A percentile compares a stretch with the other conserved stretches of the same genome.
phyloP scores from a whole-genome alignment of 2,113 vertebrate species.

The Muscicapa adusta region DNA sequence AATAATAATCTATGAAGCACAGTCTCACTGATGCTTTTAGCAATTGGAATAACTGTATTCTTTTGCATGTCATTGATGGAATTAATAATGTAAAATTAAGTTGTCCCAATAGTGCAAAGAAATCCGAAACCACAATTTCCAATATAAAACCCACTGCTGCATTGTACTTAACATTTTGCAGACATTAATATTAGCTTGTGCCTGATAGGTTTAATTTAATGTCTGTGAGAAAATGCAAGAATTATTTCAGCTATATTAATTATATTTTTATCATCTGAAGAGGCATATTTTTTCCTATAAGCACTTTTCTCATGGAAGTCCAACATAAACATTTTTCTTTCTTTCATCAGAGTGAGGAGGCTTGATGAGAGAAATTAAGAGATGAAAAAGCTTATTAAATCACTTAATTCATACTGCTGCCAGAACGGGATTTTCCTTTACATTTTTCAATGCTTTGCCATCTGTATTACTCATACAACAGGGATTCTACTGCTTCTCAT shows the following conservation, averaged over 20 bases:
- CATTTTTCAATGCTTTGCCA: conserved; percentile 2
- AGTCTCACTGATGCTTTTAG: not conserved
- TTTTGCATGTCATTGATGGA: not conserved
- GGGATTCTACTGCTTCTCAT: not conserved
- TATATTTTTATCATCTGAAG: conserved; percentile 4
- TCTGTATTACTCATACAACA: not conserved
- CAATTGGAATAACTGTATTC: not conserved
- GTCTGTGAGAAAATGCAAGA: conserved; percentile 28
- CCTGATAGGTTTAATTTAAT: not conserved
- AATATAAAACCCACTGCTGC: not conserved
- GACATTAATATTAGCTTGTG: conserved; percentile 11
- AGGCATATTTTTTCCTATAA: conserved; percentile 18
- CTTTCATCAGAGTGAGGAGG: not conserved
- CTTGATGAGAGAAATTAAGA: conserved; percentile 26
- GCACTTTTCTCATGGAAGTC: conserved; percentile 29
- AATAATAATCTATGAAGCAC: not conserved
- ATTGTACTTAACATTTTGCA: not conserved
- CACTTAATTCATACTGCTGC: conserved; percentile 4
- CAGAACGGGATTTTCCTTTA: not conserved
- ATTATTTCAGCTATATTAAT: conserved; percentile 36
- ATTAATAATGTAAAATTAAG: not conserved
- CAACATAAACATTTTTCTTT: conserved; percentile 31
- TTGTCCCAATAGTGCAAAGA: not conserved
- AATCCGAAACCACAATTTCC: not conserved
- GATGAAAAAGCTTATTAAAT: conserved; percentile 10